phyloP scores from a whole-genome alignment of 1,140 invertebrate species.

The Pseudomyrmex flavicornis region DNA sequence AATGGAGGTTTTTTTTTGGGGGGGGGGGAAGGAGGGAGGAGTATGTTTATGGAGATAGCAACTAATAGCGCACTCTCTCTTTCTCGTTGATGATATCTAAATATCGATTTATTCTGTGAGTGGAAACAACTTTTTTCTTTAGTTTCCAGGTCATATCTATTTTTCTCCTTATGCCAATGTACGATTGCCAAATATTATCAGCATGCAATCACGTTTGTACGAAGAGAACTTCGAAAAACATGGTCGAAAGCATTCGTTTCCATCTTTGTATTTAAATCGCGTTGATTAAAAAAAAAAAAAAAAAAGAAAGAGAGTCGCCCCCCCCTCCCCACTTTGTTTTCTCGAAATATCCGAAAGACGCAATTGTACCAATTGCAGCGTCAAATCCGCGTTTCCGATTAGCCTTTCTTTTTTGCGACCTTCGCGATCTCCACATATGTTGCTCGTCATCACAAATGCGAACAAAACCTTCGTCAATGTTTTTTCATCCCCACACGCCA shows the following conservation, averaged over 20 bases:
- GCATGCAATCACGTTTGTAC: too few species aligned
- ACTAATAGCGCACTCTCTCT: too few species aligned
- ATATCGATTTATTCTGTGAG: too few species aligned
- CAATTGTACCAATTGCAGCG: conserved; percentile 5
- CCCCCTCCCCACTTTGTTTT: background rate
- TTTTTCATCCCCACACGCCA: conserved; percentile 6
- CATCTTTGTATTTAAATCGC: background rate
- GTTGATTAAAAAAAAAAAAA: background rate
- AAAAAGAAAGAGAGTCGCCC: background rate
- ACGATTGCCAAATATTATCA: too few species aligned
- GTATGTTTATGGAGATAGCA: background rate
- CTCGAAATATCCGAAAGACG: conserved; percentile 4
- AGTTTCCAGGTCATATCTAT: too few species aligned
- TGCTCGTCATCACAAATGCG: conserved; percentile 12
- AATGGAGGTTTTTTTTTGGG: too few species aligned
- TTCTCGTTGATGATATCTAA: too few species aligned
- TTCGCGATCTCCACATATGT: conserved; percentile 5
- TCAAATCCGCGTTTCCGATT: conserved; percentile 5
- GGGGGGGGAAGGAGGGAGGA: too few species aligned
- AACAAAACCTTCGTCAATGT: conserved; percentile 22
- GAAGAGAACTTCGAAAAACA: background rate
- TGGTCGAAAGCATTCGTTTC: background rate
- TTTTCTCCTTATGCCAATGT: too few species aligned
- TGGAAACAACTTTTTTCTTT: too few species aligned
- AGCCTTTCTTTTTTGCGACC: background rate